A percentile compares a stretch with the other conserved stretches of the same genome.
Evolutionary conservation across 2,888 invertebrate species (phyloP).

Genomic region (Rambutsinella grinnellia): DNA sequence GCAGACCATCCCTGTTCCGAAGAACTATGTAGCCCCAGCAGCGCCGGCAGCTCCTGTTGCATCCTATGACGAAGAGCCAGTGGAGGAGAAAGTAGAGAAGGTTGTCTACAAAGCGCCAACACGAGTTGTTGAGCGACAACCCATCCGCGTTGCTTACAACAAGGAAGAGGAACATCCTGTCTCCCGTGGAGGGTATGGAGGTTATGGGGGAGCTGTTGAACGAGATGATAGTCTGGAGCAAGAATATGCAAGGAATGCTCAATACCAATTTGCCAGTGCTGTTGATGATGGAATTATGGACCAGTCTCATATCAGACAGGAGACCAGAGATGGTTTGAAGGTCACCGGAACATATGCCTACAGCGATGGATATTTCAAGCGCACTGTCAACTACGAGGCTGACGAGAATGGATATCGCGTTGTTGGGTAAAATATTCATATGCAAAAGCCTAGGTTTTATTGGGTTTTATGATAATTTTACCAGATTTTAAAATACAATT

Average conservation of each 20-base stretch:
- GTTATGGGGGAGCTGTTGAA: not conserved
- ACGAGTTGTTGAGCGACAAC: slow-evolving; percentile 20
- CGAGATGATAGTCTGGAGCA: slow-evolving; percentile 3
- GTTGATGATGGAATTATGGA: slow-evolving; percentile 72
- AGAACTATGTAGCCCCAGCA: slow-evolving; percentile 5
- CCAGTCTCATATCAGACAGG: slow-evolving; percentile 68
- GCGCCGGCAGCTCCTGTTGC: not conserved
- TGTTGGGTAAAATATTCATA: slow-evolving; percentile 69
- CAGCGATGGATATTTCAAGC: slow-evolving; percentile 73
- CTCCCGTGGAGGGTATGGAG: slow-evolving; percentile 1
- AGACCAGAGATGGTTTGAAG: slow-evolving; percentile 70
- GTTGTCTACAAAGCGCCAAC: slow-evolving; percentile 44
- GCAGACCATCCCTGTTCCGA: slow-evolving; percentile 21
- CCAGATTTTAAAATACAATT: slow-evolving; percentile 9
- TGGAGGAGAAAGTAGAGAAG: slow-evolving; percentile 11
- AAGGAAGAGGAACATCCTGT: slow-evolving; percentile 4
- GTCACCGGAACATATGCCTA: slow-evolving; percentile 73
- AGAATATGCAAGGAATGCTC: slow-evolving; percentile 68
- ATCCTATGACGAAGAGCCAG: slow-evolving; percentile 10
- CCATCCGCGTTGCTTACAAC: slow-evolving; percentile 43
- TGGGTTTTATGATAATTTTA: no score
- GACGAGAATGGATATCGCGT: slow-evolving; percentile 76
- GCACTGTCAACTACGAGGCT: slow-evolving; percentile 73
- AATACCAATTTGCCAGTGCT: slow-evolving; percentile 71
- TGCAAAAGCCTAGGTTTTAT: not conserved